These are phyloP conservation scores for Schizaphis graminum DNA, from an alignment of 2,888 invertebrate species.

Conservation along the genomic window DNA sequence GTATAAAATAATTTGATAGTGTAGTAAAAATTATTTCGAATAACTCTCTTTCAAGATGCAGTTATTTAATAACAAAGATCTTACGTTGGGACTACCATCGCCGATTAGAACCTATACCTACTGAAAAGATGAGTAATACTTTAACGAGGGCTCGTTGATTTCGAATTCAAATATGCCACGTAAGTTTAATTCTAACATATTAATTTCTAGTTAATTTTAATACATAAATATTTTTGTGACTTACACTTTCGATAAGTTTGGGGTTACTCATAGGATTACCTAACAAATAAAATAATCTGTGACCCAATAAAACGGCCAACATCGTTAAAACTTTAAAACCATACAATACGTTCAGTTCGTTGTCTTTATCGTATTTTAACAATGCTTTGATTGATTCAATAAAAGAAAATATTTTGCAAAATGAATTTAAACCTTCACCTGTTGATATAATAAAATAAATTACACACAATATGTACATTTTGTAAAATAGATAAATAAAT, in stretches of 20 bases:
- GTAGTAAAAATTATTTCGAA: background rate
- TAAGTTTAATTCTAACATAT: background rate
- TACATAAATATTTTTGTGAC: background rate
- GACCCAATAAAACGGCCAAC: constrained; percentile 29
- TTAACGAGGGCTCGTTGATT: background rate
- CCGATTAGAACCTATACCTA: background rate
- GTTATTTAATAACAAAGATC: background rate
- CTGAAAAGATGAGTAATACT: background rate
- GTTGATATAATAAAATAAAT: background rate
- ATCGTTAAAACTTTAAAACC: constrained; percentile 4
- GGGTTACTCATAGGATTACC: constrained; percentile 6
- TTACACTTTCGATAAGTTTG: background rate
- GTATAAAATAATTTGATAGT: background rate
- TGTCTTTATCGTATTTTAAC: constrained; percentile 29
- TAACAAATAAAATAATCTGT: background rate
- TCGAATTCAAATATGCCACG: background rate
- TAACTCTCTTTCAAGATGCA: background rate
- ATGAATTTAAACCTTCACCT: background rate
- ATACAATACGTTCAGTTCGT: background rate
- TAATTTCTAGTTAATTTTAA: background rate
- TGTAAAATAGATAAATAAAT: background rate
- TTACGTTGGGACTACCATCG: background rate
- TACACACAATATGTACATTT: background rate
- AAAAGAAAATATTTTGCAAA: constrained; percentile 25
- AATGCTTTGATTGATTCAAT: background rate